Conservation (phyloP, 64 coral and sea anemone genomes). For the Orbicella faveolata region DNA sequence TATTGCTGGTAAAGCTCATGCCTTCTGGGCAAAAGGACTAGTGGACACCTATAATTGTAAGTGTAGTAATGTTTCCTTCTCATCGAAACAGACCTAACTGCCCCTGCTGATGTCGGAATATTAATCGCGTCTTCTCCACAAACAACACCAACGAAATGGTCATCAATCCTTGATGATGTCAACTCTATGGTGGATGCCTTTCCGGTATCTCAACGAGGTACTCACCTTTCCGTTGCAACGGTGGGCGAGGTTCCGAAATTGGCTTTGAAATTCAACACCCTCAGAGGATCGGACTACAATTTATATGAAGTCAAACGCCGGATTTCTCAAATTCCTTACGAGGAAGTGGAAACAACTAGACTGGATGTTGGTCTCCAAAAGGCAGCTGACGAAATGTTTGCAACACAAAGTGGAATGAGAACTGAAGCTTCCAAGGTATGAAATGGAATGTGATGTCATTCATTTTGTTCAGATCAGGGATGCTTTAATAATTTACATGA, state of each 20-base stretch:
- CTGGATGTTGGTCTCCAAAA: slow-evolving; percentile 40
- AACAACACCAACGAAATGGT: slow-evolving; percentile 64
- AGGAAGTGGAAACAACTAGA: slow-evolving; percentile 7
- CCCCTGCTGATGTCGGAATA: slow-evolving; percentile 54
- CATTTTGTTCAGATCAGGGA: neutral
- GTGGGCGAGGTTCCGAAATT: slow-evolving; percentile 12
- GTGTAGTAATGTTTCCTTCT: neutral
- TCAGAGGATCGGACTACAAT: slow-evolving; percentile 29
- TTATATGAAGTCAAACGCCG: slow-evolving; percentile 31
- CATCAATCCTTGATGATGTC: slow-evolving; percentile 23
- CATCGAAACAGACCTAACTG: slow-evolving; percentile 4
- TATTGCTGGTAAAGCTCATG: too few relatives aligned
- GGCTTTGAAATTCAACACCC: slow-evolving; percentile 35
- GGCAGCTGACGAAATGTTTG: slow-evolving; percentile 52
- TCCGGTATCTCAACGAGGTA: slow-evolving; percentile 25
- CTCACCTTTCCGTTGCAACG: slow-evolving; percentile 41
- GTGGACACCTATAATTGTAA: too few relatives aligned
- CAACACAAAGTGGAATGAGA: slow-evolving; percentile 50
- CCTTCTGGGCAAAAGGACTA: too few relatives aligned
- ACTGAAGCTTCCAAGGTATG: slow-evolving; percentile 47
- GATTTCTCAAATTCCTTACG: slow-evolving; percentile 45
- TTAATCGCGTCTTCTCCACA: slow-evolving; percentile 55
- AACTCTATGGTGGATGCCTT: slow-evolving; percentile 48
- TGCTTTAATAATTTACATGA: neutral
- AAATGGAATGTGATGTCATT: neutral